phyloP scores from a whole-genome alignment of 2,888 invertebrate genomes.

The Leucoma salicis region DNA sequence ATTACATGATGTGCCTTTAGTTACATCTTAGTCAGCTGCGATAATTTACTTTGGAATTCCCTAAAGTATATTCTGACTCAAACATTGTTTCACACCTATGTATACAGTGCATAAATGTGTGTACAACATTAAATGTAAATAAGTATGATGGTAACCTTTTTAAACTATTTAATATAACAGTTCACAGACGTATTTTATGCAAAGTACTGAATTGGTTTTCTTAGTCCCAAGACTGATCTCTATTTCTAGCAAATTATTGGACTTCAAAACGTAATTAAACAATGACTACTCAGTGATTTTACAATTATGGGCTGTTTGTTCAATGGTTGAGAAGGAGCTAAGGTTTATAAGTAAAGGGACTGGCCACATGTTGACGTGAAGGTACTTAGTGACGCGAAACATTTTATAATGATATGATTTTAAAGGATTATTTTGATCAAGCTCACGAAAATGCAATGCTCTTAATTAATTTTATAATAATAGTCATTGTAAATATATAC shows the following conservation, averaged over 20 bases:
- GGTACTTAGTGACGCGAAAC: slow-evolving; percentile 36
- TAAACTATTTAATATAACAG: slow-evolving; percentile 35
- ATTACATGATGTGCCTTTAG: slow-evolving; percentile 14
- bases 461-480: slow-evolving; percentile 69
- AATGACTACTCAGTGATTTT: slow-evolving; percentile 20
- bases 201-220: slow-evolving; percentile 60
- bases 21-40: slow-evolving; percentile 14
- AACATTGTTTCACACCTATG: slow-evolving; percentile 19
- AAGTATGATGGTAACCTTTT: slow-evolving; percentile 35
- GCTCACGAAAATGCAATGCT: slow-evolving; percentile 77
- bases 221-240: slow-evolving; percentile 75
- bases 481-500: slow-evolving; percentile 81
- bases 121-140: slow-evolving; percentile 33
- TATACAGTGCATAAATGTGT: slow-evolving; percentile 15
- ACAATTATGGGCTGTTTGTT: slow-evolving; percentile 45
- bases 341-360: slow-evolving; percentile 33
- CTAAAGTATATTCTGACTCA: slow-evolving; percentile 38
- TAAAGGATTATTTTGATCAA: slow-evolving; percentile 75
- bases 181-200: slow-evolving; percentile 43
- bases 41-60: slow-evolving; percentile 49
- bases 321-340: slow-evolving; percentile 42
- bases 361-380: slow-evolving; percentile 42
- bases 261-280: slow-evolving; percentile 38
- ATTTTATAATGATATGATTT: slow-evolving; percentile 43
- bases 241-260: slow-evolving; percentile 57